Conservation (phyloP, 2,113 vertebrate genomes). For the Copsychus sechellarum region DNA sequence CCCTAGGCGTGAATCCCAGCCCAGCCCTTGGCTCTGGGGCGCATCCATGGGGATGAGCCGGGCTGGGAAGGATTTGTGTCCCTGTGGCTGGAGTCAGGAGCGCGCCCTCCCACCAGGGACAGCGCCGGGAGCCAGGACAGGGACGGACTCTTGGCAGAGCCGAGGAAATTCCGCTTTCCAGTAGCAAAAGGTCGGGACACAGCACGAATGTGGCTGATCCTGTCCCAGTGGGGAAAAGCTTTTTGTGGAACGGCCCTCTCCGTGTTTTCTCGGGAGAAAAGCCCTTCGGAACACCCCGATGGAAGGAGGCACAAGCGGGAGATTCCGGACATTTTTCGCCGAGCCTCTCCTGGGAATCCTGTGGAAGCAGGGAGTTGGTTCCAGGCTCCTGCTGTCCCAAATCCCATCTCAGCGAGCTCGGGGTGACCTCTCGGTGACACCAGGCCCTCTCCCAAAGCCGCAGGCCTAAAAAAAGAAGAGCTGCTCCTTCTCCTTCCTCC, state of each 20-base stretch:
- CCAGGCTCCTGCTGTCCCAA: background rate
- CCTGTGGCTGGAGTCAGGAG: background rate
- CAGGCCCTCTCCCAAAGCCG: conserved; percentile 39
- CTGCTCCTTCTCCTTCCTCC: background rate
- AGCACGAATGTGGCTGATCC: background rate
- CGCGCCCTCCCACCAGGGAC: conserved; percentile 52
- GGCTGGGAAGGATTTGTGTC: conserved; percentile 41
- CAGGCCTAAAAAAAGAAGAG: conserved; percentile 36
- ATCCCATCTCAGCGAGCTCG: background rate
- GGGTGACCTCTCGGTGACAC: conserved; percentile 29
- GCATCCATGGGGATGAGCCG: background rate
- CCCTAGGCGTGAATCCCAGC: background rate
- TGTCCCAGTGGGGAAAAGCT: background rate
- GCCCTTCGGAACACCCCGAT: background rate
- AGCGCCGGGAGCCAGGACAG: background rate
- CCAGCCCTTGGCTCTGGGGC: background rate
- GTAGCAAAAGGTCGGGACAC: conserved; percentile 57
- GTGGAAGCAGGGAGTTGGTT: background rate
- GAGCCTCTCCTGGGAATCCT: conserved; percentile 38
- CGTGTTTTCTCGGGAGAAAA: background rate
- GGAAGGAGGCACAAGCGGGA: background rate
- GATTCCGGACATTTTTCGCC: conserved; percentile 3
- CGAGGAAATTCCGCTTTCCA: background rate
- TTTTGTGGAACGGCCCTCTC: conserved; percentile 4
- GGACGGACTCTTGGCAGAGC: background rate